Base-by-base conservation (phyloP, 2,888 invertebrate species). In the Leucophenga montana region DNA sequence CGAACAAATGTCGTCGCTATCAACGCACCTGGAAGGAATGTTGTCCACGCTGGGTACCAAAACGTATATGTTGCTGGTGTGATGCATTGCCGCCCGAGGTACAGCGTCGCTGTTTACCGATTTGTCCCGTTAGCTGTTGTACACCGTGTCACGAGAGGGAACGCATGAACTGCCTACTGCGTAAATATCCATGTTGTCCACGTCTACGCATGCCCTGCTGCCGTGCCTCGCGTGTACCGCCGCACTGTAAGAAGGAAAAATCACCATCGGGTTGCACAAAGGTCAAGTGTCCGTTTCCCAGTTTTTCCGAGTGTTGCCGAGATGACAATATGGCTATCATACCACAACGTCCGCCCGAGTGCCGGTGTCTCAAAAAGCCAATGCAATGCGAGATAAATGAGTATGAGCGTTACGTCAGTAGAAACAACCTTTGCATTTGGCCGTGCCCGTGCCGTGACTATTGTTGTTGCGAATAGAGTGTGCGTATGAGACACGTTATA, bases 21-120 rank as follows among this genome's bases (percentile, higher is more conserved):
- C 83, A 79, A 65, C 75, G 83, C 33, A 81, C 81, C 18, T 80
- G 80, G 80, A 77, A 77, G 73, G 82, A 80, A 8, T 80, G 80
- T n/a, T 71, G 71, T 44, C 78, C 80, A 5, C 39, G 68, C 0
- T 66, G 73, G 59, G 67, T 78, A 31, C 75, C 75, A 3, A 74
- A 74, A 59, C 73, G 70, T 0, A 64, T 70, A 1, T 74, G 75
- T 33, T 72, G 65, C n/a, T 71, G 64, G 66, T 77, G 72, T 18
- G 75, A 79, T 14, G 69, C 75, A 11, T 11, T 73, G 1, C 71
- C 71, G 1, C 79, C 83, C 4, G 80, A 69, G 53, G 27, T 11
- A 8, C 4, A 22, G 22, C 27, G 53, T 13, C 6, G 46, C 11
- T 73, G 74, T 56, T 66, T 27, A 11, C n/a, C 70, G 2, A 67